Conservation (phyloP, 2,797 vertebrate species). For the Darevskia nairensis region DNA sequence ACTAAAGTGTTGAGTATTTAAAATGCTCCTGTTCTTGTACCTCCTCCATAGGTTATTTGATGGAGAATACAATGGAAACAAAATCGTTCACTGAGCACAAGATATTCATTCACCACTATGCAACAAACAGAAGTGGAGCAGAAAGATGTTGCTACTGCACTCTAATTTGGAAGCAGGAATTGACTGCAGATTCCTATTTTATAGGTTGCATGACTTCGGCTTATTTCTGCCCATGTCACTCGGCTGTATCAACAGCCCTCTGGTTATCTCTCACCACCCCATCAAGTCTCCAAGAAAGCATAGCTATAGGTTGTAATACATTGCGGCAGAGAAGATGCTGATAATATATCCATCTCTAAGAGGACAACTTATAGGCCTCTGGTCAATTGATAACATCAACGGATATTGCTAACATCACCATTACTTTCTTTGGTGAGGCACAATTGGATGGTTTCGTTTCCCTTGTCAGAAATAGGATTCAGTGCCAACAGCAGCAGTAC, state of each 20-base stretch:
- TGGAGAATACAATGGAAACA: not conserved
- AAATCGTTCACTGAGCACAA: not conserved
- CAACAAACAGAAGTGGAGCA: not conserved
- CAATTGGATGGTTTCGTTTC: not conserved
- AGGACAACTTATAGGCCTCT: not conserved
- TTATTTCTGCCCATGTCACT: slow-evolving; percentile 30
- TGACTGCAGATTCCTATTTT: not conserved
- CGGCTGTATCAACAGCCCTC: not conserved
- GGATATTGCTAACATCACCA: not conserved
- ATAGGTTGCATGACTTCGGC: slow-evolving; percentile 35
- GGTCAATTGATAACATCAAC: not conserved
- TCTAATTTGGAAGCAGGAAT: not conserved
- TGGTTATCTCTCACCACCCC: not conserved
- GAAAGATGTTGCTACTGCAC: not conserved
- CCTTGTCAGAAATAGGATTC: not conserved
- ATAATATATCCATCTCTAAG: not conserved
- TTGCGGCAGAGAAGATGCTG: not conserved
- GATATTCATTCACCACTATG: not conserved
- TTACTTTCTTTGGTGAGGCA: not conserved
- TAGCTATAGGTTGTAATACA: not conserved
- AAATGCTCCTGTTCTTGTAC: not conserved
- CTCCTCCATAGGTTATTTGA: not conserved
- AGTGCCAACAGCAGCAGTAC: not conserved
- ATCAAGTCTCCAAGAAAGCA: slow-evolving; percentile 37
- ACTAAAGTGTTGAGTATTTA: not conserved